Base-by-base conservation (phyloP, 2,113 vertebrate genomes). In the Chaetodon trifascialis region DNA sequence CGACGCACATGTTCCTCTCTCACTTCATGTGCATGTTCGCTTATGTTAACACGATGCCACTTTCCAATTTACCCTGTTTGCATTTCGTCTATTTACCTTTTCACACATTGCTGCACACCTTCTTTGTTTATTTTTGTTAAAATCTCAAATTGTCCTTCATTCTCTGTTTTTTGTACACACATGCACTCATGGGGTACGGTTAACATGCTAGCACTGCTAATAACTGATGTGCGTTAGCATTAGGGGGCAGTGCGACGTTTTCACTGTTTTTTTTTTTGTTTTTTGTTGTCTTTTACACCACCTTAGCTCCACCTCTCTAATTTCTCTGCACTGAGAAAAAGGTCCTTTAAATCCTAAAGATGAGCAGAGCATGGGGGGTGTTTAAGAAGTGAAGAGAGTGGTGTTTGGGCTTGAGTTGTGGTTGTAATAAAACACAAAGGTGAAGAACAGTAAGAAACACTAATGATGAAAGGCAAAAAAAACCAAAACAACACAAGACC, bases 1-100 rank as follows among this genome's bases (percentile, higher is more conserved):
- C 69, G 11, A 88, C 88, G 80, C 85, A 90, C 82, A 86, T 92
- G 92, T 90, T 89, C 86, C 89, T 68, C 82, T 73, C 86, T 83
- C 81, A 25, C 83, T 79, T 78, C 59, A 83, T 69, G 83, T 74
- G 79, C 75, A 67, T 83, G 88, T 70, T 80, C 62, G 17, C 74
- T 84, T 63, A 82, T 86, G 86, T 82, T 79, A 82, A 82, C 79
- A 78, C 47, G 54, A 59, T 70, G 60, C 76, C 76, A 75, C 68
- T 79, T 87, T 89, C 67, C 70, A 77, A 89, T 87, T 82, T 55
- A 83, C 88, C 73, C 82, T 76, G 73, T 70, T 73, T 87, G 42
- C 72, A 64, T 70, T 90, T 71, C 71, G 47, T 23, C 44, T 34
- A 73, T 81, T 68, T 71, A 63, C 58, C 47, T 70, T 46, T 40